phyloP scores from a whole-genome alignment of 2,113 vertebrate genomes.

The Anoura caudifer region DNA sequence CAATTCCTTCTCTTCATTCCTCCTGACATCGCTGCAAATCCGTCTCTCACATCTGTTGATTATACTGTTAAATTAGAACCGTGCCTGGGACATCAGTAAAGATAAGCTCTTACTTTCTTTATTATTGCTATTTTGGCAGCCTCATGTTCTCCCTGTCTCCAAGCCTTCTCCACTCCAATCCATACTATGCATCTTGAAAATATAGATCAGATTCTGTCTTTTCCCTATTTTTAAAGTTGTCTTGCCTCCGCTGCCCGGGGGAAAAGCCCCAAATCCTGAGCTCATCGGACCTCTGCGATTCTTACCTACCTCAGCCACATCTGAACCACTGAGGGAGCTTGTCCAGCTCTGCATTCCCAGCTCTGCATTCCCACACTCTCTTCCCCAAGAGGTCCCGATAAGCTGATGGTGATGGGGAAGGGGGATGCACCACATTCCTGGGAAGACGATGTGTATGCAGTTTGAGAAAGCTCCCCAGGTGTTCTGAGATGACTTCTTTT shows the following conservation, averaged over 20 bases:
- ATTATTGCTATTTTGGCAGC: constrained; percentile 16
- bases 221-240: background rate
- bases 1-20: background rate
- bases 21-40: background rate
- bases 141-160: background rate
- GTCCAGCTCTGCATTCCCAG: background rate
- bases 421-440: background rate
- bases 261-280: background rate
- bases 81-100: background rate
- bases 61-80: constrained; percentile 26
- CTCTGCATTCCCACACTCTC: background rate
- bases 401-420: background rate
- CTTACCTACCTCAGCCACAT: rapidly evolving
- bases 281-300: background rate
- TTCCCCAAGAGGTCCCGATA: background rate
- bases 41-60: constrained; percentile 9
- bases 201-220: constrained; percentile 15
- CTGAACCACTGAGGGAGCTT: background rate
- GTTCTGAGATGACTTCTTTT: background rate
- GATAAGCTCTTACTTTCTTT: constrained; percentile 33
- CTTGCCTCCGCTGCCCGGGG: background rate
- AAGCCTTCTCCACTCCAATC: background rate
- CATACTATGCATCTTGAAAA: constrained; percentile 13
- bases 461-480: background rate
- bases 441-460: background rate